Percentiles rank a stretch among this genome's conserved stretches.
Evolutionary conservation across 35 echinoderm and acorn worm species (phyloP).

Genomic region (Stichopus chloronotus): DNA sequence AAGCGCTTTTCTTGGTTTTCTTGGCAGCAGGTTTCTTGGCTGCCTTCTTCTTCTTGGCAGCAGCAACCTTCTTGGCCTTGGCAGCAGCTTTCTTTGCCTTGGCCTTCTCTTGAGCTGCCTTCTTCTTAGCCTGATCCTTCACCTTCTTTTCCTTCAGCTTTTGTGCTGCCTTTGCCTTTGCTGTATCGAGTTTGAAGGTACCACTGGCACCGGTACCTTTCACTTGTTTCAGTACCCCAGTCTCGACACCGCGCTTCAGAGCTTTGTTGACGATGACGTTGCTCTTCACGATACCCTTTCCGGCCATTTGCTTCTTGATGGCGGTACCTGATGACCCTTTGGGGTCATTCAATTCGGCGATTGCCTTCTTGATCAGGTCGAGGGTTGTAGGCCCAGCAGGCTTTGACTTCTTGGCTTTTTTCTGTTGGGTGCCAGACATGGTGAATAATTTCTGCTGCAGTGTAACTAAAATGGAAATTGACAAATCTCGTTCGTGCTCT

Average conservation of each 20-base stretch:
- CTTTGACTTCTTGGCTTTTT: background rate
- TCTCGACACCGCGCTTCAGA: conserved; percentile 53
- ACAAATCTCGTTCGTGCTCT: background rate
- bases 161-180: conserved; percentile 21
- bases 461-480: background rate
- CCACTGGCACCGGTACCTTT: conserved; percentile 59
- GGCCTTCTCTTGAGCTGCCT: conserved; percentile 4
- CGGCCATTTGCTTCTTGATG: conserved; percentile 52
- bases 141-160: conserved; percentile 28
- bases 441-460: background rate
- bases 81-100: conserved; percentile 53
- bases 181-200: conserved; percentile 50
- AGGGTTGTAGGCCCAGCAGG: conserved; percentile 19
- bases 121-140: conserved; percentile 18
- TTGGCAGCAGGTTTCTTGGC: background rate
- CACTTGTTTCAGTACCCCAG: conserved; percentile 19
- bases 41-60: conserved; percentile 24
- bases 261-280: conserved; percentile 27
- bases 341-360: conserved; percentile 41
- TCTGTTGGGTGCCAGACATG: conserved; percentile 24
- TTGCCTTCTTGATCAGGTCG: conserved; percentile 43
- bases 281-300: conserved; percentile 33
- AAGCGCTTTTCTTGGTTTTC: conserved; percentile 42
- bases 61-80: conserved; percentile 52
- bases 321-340: conserved; percentile 59